Base-by-base conservation (phyloP, 2,888 invertebrate genomes). In the Mesochorus sp. region DNA sequence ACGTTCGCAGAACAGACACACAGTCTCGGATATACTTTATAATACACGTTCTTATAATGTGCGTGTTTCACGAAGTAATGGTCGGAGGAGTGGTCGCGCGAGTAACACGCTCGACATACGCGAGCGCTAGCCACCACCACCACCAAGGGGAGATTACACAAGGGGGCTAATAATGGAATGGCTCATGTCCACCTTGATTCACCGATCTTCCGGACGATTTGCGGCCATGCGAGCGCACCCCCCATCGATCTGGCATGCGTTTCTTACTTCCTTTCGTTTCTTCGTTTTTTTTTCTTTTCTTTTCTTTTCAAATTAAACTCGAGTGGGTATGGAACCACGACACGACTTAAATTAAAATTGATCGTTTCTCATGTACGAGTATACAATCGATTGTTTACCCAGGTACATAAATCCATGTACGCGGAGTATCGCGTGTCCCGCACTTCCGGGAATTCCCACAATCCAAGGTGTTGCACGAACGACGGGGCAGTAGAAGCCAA, bases 391-490 rank as follows among this genome's bases (percentile, higher is more conserved):
- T n/a, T n/a, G n/a, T n/a, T n/a, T n/a, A n/a, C n/a, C n/a, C n/a
- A n/a, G n/a, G n/a, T n/a, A n/a, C n/a, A n/a, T n/a, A n/a, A n/a
- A n/a, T n/a, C n/a, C 24, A 19, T n/a, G 51, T n/a, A 0, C 24
- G 10, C 10, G 12, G 42, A 42, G 24, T 24, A 71, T 61, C 71
- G 72, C 72, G 61, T 53, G 64, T 21, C 14, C 53, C 71, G 44
- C 66, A 76, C 76, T 72, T 76, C 72, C 72, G 76, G 53, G 66
- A 72, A 76, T 76, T 66, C 71, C 67, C 74, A 74, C 74, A 67
- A 39, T 67, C n/a, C 31, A 5, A 12, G 31, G 12, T 28, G 31
- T 8, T 26, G 19, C 14, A 31, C 34, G 51, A 66, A 10, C 49
- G 51, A 8, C 24, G 24, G 51, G 24, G 51, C 12, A 31, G 5